Percentiles rank a stretch among this genome's conserved stretches.
These are phyloP conservation scores for Lamellibrachia luymesi DNA, from an alignment of 1,140 invertebrate genomes.

Conservation along the genomic window DNA sequence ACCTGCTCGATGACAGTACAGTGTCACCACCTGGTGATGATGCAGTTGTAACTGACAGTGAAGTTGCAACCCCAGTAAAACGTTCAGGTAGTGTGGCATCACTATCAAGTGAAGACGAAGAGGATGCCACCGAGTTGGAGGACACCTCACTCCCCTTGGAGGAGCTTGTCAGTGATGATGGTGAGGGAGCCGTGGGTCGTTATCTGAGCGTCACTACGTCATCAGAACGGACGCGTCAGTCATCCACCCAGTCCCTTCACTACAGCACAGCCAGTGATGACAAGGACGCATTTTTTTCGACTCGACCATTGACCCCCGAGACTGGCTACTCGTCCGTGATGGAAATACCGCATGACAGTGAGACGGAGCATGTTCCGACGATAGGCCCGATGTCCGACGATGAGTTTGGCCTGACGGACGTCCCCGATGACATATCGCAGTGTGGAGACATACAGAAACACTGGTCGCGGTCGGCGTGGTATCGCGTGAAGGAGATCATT, in stretches of 20 bases:
- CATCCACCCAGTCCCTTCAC: background rate
- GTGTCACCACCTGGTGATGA: background rate
- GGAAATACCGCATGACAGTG: background rate
- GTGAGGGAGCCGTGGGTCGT: background rate
- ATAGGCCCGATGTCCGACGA: background rate
- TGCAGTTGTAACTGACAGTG: background rate
- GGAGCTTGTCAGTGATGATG: background rate
- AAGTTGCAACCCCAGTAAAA: background rate
- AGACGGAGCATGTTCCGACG: background rate
- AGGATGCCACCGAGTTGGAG: background rate
- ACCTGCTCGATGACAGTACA: background rate
- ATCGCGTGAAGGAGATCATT: conserved; percentile 71
- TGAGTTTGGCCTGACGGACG: background rate
- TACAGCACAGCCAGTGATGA: background rate
- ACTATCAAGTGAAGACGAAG: background rate
- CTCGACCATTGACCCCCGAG: background rate
- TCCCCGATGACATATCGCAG: background rate
- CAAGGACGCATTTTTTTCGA: background rate
- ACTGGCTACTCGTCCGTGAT: background rate
- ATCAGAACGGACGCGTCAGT: background rate
- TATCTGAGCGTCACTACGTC: background rate
- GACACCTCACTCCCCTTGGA: background rate
- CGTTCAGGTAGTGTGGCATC: background rate
- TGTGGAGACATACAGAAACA: background rate
- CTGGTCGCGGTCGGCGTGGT: conserved; percentile 56